Evolutionary conservation across 2,113 vertebrate genomes (phyloP), one percentile per base, ranked within the genome.

Genomic region (Patagioenas fasciata): DNA sequence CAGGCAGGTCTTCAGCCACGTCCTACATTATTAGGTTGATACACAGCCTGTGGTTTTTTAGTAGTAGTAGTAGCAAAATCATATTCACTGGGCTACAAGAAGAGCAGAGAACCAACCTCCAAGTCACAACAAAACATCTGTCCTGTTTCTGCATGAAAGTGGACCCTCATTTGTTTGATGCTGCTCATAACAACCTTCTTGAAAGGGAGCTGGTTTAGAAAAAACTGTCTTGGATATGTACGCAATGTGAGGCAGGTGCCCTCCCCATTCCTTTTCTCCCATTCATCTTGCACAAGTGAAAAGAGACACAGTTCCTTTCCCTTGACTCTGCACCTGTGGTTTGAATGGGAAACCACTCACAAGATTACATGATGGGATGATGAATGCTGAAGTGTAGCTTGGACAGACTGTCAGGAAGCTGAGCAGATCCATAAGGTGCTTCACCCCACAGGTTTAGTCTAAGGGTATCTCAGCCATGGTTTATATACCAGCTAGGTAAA

Each of bases 161-260:
- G 0, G 14, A n/a, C 2, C 1, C 0, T 12, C 8, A 38, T 57
- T 74, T 71, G 1, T 85, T 79, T 60, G 42, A 44, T 56, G 15
- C 9, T 50, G 5, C 5, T 15, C 9, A 23, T 10, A 69, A 44
- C 7, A 65, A 20, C 34, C 7, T 50, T 67, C 16, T 61, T 32
- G 60, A 60, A 91, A 56, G 11, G 13, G 4, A 65, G 2, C 4
- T 65, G 5, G 6, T 72, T 78, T 48, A 77, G 38, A 81, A 38
- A 5, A 44, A 5, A 15, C 72, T 48, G 12, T 58, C 15, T 38
- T 34, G 14, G 54, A 42, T 54, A 60, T 13, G 2, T 67, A 9
- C n/a, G 9, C 34, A 72, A 42, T 53, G 12, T 10, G 1, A 73
- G 4, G 7, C 6, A 42, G 11, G 24, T 50, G 47, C 34, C 26